phyloP scores from a whole-genome alignment of 2,888 invertebrate genomes.

The Norana najaformis region DNA sequence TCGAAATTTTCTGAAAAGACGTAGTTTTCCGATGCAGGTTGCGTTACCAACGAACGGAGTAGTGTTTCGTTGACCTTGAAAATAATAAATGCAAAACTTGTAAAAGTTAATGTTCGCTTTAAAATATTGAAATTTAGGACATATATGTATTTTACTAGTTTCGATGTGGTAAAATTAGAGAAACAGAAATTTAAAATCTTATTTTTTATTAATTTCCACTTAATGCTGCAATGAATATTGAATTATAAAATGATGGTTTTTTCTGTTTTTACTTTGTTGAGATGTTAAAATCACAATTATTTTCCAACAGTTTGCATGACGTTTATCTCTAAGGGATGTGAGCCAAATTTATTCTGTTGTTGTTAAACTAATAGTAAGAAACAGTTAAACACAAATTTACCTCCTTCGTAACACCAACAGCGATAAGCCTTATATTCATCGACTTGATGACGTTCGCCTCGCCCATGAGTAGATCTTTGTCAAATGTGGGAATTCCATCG shows the following conservation, averaged over 20 bases:
- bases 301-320: too few species aligned
- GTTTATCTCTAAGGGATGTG: too few species aligned
- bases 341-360: too few species aligned
- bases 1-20: slow-evolving; percentile 32
- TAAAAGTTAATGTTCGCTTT: not conserved
- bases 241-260: too few species aligned
- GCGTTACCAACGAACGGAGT: slow-evolving; percentile 20
- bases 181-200: too few species aligned
- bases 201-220: too few species aligned
- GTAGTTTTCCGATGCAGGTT: slow-evolving; percentile 35
- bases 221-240: too few species aligned
- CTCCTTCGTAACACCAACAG: slow-evolving; percentile 36
- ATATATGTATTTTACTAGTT: too few species aligned
- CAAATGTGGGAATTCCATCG: slow-evolving; percentile 39
- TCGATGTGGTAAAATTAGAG: too few species aligned
- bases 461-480: not conserved
- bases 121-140: too few species aligned
- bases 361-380: not conserved
- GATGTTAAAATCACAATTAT: too few species aligned
- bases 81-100: not conserved
- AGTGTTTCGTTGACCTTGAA: slow-evolving; percentile 18
- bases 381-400: not conserved
- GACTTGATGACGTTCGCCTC: slow-evolving; percentile 9
- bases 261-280: too few species aligned
- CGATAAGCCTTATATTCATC: slow-evolving; percentile 27